Percentiles rank a stretch among this genome's conserved stretches.
These are phyloP conservation scores for Nomada hirtipes DNA, from an alignment of 2,888 invertebrate genomes.

Conservation along the genomic window DNA sequence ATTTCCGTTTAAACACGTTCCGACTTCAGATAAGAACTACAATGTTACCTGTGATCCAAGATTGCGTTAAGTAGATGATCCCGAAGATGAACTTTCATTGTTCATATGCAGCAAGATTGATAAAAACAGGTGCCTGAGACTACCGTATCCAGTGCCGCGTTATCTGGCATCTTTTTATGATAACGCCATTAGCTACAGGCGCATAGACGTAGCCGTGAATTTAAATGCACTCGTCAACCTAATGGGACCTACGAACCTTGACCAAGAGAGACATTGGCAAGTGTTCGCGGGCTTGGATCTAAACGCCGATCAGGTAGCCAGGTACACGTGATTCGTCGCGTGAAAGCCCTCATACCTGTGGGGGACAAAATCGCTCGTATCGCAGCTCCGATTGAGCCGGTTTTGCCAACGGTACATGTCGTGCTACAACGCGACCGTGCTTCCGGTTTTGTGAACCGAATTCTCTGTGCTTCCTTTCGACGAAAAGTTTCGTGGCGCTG, in stretches of 20 bases:
- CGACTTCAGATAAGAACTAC: neutral
- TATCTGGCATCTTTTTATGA: conserved; percentile 19
- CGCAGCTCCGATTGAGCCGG: conserved; percentile 47
- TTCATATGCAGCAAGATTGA: neutral
- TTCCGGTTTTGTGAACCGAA: conserved; percentile 39
- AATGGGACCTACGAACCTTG: conserved; percentile 45
- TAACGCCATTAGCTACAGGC: conserved; percentile 11
- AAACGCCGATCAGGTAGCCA: conserved; percentile 18
- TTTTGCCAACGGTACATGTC: conserved; percentile 53
- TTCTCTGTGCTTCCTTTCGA: conserved; percentile 15
- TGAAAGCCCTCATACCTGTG: conserved; percentile 40
- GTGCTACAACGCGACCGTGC: conserved; percentile 31
- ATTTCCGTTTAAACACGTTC: neutral
- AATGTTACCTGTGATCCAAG: neutral
- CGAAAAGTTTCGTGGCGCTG: neutral
- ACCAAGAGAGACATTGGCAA: conserved; percentile 40
- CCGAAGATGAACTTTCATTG: neutral
- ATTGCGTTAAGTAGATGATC: conserved; percentile 6
- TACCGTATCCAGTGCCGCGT: conserved; percentile 5
- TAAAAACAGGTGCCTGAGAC: neutral
- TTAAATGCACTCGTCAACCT: conserved; percentile 29
- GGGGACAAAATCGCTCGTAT: conserved; percentile 4
- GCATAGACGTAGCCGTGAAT: conserved; percentile 11
- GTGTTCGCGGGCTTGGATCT: conserved; percentile 58
- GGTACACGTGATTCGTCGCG: conserved; percentile 31